A percentile compares a stretch with the other conserved stretches of the same genome.
Conservation (phyloP, 1,140 invertebrate genomes). For the Tetramorium simillimum region DNA sequence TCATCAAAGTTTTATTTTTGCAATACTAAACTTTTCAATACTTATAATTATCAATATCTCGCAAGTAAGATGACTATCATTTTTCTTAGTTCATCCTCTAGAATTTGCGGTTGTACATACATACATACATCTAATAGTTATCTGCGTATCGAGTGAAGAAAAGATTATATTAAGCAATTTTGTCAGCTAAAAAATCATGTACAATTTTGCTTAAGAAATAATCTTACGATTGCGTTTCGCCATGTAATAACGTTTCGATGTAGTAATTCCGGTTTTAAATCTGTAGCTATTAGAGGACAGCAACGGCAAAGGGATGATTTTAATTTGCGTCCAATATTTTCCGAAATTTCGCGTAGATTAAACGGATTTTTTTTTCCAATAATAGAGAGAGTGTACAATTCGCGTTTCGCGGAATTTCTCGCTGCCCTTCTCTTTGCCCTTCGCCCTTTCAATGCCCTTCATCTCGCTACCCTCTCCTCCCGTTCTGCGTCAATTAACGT, state of each 20-base stretch:
- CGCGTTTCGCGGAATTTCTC: background rate
- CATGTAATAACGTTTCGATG: background rate
- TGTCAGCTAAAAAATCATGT: background rate
- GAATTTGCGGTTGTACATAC: background rate
- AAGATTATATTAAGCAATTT: background rate
- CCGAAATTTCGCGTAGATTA: background rate
- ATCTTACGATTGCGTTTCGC: background rate
- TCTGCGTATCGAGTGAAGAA: background rate
- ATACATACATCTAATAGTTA: background rate
- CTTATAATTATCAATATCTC: background rate
- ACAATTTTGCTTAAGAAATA: background rate
- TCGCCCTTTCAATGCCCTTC: background rate
- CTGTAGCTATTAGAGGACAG: background rate
- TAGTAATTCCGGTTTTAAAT: background rate
- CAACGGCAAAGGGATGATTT: background rate
- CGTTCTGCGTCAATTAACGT: constrained; percentile 35
- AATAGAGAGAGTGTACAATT: constrained; percentile 15
- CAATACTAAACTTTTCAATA: background rate
- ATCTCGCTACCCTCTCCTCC: background rate
- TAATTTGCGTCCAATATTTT: constrained; percentile 2
- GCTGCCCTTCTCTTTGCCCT: background rate
- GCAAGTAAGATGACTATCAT: background rate
- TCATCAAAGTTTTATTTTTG: background rate
- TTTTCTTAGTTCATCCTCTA: constrained; percentile 11
- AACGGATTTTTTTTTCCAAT: background rate